Evolutionary conservation across 35 echinoderm and acorn worm species (phyloP), one percentile per base, ranked within the genome.

Genomic region (Hemicentrotus pulcherrimus): DNA sequence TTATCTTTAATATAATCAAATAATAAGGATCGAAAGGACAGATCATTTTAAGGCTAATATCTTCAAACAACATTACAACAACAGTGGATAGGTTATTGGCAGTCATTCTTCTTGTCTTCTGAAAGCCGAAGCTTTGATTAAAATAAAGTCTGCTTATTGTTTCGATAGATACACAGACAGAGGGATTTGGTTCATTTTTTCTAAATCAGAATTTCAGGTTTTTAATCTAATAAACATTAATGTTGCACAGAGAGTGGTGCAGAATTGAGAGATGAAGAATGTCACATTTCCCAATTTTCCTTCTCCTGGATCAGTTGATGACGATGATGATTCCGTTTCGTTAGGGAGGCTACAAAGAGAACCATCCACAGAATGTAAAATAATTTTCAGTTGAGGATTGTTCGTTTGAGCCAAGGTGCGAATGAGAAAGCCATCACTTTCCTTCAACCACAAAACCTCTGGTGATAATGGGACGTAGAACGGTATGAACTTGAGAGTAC

Each of bases 381-480:
- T 18, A 78, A 78, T 28, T 78, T 78, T 78, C 28, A 78, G 19
- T 78, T 22, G 65, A 28, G 65, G 28, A 28, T 78, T 8, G 28
- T 78, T 78, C 22, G 24, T 78, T 78, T 78, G 65, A 0, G 65
- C 24, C 65, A 28, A 78, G 65, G 65, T 78, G 65, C 19, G 65
- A 78, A 78, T 78, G 65, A 78, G 65, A 78, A 78, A 78, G 65
- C 65, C 65, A 78, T 78, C 65, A 28, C 65, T 78, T n/a, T 70
- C 24, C 24, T 28, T 78, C 24, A 28, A 78, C 65, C 65, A 78
- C 65, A 78, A 78, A 78, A 78, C 18, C 65, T 28, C 65, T 78
- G 19, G 28, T 78, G 65, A 78, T 78, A 78, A 78, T 78, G 28
- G 28, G 65, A 28, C 65, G 65, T 28, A 78, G 52, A 59, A 59